Evolutionary conservation across 2,888 invertebrate genomes (phyloP).

Genomic region (Rotaria macrura): DNA sequence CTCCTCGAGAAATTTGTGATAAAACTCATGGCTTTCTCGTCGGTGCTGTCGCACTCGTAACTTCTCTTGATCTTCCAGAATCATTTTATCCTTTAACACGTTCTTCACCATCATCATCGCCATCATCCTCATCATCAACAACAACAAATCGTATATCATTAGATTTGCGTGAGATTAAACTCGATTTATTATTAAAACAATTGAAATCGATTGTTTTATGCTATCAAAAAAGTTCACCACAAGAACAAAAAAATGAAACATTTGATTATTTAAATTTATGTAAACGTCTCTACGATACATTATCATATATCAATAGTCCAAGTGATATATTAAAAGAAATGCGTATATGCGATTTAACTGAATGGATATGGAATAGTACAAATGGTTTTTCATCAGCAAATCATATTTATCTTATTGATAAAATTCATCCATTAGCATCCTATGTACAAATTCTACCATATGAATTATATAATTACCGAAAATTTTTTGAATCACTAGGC

Average conservation of each 20-base stretch:
- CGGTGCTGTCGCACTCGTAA: conserved; percentile 15
- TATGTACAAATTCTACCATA: conserved; percentile 29
- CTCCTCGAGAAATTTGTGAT: conserved; percentile 26
- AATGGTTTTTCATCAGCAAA: conserved; percentile 25
- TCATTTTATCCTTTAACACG: not conserved
- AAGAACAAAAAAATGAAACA: conserved; percentile 28
- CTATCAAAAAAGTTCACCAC: conserved; percentile 17
- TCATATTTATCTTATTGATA: conserved; percentile 28
- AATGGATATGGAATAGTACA: conserved; percentile 33
- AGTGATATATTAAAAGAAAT: conserved; percentile 23
- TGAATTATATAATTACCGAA: conserved; percentile 27
- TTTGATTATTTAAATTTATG: conserved; percentile 31
- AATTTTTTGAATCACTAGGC: conserved; percentile 32
- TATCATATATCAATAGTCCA: not conserved
- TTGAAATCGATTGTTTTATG: conserved; percentile 25
- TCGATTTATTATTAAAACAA: conserved; percentile 31
- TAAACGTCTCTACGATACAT: conserved; percentile 32
- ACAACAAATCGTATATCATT: not conserved
- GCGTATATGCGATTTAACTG: conserved; percentile 21
- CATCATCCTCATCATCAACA: too few relatives aligned
- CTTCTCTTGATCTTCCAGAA: conserved; percentile 27
- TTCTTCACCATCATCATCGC: not conserved
- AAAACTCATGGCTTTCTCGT: conserved; percentile 12
- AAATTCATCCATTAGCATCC: conserved; percentile 26
- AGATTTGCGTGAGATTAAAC: conserved; percentile 25